Base-by-base conservation (phyloP, 2,888 invertebrate species). In the Pristionchus entomophagus region DNA sequence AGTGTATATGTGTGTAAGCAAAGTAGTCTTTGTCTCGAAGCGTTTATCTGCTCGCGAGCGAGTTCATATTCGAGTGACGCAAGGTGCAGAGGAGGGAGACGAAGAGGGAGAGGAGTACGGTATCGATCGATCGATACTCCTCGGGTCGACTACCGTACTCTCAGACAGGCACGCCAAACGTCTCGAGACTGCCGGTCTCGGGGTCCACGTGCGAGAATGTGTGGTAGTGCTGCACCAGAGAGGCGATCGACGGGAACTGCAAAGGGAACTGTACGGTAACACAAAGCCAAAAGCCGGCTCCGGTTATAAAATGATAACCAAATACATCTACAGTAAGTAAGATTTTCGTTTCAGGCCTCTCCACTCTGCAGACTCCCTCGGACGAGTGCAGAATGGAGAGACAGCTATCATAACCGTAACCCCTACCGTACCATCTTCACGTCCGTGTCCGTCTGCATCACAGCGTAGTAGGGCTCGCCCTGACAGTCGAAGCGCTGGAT, bases 131-230 rank as follows among this genome's bases (percentile, higher is more conserved):
- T 73, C 73, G 73, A 73, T 73, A 38, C 22, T 73, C 56, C 22
- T 5, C 35, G 35, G 65, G n/a, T n/a, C n/a, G n/a, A n/a, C 73
- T 73, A 73, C 73, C 41, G 73, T 73, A 73, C n/a, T 32, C 17
- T 73, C 73, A 73, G 73, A 73, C 26, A 26, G 73, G 73, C 45
- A 26, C 8, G 45, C 41, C 73, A 45, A 73, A 73, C 41, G 73
- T 73, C 73, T 73, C 73, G 73, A 73, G 41, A 45, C 73, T 41
- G 22, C 73, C 73, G 8, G 73, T 45, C 73, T 38, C 38, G 2
- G 73, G 73, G 41, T 73, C 73, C 73, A 73, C 73, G 73, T 73
- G 22, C 73, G 73, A 73, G 73, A 73, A 73, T 5, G 73, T 73
- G 73, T 73, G 73, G 73, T 73, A 73, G 73, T 73, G 73, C 73